Evolutionary conservation across 2,797 vertebrate genomes (phyloP).

Genomic region (Tragelaphus oryx): DNA sequence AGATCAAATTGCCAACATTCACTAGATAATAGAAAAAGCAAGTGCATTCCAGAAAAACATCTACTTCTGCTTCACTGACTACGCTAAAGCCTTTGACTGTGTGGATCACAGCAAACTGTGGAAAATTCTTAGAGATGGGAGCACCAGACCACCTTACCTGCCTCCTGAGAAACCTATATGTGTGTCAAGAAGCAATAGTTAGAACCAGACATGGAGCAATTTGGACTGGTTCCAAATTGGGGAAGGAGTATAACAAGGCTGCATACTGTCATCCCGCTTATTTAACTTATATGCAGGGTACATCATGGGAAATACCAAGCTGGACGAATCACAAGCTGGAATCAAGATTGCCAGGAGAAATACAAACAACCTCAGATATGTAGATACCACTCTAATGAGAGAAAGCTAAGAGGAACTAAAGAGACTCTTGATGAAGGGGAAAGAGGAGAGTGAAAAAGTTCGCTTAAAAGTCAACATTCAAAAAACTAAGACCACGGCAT

Average conservation of each 20-base stretch:
- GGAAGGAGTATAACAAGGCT: not conserved
- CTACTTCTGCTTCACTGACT: not conserved
- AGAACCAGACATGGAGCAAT: not conserved
- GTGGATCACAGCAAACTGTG: not conserved
- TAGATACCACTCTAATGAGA: not conserved
- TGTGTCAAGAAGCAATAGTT: not conserved
- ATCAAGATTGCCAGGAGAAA: not conserved
- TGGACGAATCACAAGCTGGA: not conserved
- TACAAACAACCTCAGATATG: not conserved
- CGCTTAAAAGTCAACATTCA: not conserved
- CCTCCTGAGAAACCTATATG: not conserved
- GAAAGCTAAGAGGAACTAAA: not conserved
- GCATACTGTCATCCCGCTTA: not conserved
- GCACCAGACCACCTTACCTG: not conserved
- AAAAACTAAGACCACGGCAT: not conserved
- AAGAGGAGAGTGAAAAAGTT: not conserved
- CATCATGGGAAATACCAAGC: not conserved
- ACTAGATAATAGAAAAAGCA: not conserved
- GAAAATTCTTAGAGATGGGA: not conserved
- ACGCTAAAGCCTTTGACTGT: not conserved
- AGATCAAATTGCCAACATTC: not conserved
- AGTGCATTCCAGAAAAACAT: not conserved
- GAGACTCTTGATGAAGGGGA: not conserved
- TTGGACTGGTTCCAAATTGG: not conserved
- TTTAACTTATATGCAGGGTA: not conserved